Evolutionary conservation across 1,140 invertebrate species (phyloP), one percentile per base, ranked within the genome.

Genomic region (Nasonia vitripennis): DNA sequence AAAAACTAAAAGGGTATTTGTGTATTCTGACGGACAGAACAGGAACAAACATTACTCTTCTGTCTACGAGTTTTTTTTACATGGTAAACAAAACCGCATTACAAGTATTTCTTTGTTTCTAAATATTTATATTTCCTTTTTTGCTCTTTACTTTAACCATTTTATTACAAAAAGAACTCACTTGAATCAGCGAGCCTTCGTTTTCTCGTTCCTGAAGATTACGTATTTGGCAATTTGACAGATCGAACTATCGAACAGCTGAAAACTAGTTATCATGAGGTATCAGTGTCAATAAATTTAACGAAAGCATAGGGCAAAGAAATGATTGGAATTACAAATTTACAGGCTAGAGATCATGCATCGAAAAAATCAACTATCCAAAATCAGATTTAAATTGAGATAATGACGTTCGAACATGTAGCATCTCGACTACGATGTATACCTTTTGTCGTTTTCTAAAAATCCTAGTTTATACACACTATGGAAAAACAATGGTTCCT

Each of bases 191-290:
- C 68, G 62, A 70, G 41, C 75, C 23, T 45, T 62, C 67, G 51
- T 55, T 85, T 73, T 75, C 34, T 74, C 34, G 27, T 80, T 70
- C 78, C 70, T 74, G 34, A 80, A 70, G 48, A 81, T 85, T 82
- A 78, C 48, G 80, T 86, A 82, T 86, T 86, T 86, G 85, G 85
- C 80, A 71, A 78, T 82, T 86, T 83, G 80, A 86, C 80, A 71
- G 62, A 78, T 86, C 74, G 70, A 78, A 78, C 85, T 82, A 86
- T 86, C 79, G 80, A 79, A 78, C 75, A 70, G 41, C 70, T 86
- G 86, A 68, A 87, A 80, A 85, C 83, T 85, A 89, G 85, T 75
- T 23, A 70, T 80, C 37, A 70, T 45, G 41, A 77, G 23, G 73
- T 77, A 84, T 84, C 31, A 77, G 27, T 75, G 23, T 75, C 34